Conservation (phyloP, 2,113 vertebrate species). For the Panthera uncia region DNA sequence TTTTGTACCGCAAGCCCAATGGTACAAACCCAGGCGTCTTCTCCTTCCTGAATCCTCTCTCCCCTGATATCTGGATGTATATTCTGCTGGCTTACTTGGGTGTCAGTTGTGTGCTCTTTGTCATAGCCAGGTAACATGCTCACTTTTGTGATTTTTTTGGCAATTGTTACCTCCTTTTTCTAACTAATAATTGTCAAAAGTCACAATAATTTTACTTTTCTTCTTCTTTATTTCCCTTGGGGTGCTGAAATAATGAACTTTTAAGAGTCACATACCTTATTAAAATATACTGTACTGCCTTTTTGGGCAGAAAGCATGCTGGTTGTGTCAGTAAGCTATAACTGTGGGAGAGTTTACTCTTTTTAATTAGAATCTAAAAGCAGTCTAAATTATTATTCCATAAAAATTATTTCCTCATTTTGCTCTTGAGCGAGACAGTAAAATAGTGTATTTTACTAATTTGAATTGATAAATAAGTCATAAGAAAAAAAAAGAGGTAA, state of each 20-base stretch:
- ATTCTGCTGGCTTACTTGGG: slow-evolving; percentile 99
- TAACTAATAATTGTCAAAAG: slow-evolving; percentile 91
- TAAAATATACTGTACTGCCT: slow-evolving; percentile 1
- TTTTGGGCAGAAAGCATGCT: slow-evolving; percentile 65
- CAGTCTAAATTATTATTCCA: not conserved
- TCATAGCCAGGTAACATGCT: slow-evolving; percentile 99
- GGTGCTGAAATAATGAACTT: slow-evolving; percentile 67
- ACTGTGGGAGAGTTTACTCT: not conserved
- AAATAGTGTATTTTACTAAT: not conserved
- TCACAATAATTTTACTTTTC: slow-evolving; percentile 86
- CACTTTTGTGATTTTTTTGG: slow-evolving; percentile 92
- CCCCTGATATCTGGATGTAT: slow-evolving; percentile 99
- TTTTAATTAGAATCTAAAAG: slow-evolving; percentile 43
- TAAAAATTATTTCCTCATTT: not conserved
- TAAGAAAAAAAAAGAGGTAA: not conserved
- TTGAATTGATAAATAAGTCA: not conserved
- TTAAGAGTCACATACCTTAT: slow-evolving; percentile 68
- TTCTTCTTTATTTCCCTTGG: slow-evolving; percentile 76
- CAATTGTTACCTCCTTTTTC: slow-evolving; percentile 87
- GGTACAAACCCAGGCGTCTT: slow-evolving; percentile 99
- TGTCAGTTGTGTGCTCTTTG: slow-evolving; percentile 99
- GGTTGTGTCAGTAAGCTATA: slow-evolving; percentile 70
- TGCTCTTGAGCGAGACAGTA: not conserved
- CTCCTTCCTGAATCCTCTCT: slow-evolving; percentile 99
- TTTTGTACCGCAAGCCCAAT: slow-evolving; percentile 99